A percentile compares a stretch with the other conserved stretches of the same genome.
phyloP scores from a whole-genome alignment of 2,113 vertebrate genomes.

The Spermophilus dauricus region DNA sequence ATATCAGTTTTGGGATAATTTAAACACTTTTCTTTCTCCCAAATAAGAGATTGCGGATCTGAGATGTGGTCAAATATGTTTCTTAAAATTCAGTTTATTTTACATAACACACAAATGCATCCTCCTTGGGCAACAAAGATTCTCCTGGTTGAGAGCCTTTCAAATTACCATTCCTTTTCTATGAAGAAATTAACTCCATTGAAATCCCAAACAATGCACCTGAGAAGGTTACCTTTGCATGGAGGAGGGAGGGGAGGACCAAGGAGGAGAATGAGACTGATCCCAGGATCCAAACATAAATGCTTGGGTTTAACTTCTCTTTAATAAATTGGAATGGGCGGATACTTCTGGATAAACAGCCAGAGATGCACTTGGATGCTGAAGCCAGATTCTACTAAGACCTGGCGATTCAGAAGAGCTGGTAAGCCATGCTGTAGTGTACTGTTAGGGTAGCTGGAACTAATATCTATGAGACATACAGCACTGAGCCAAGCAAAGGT shows the following conservation, averaged over 20 bases:
- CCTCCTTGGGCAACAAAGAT: neutral
- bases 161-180: neutral
- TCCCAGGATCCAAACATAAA: neutral
- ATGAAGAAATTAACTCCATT: conserved; percentile 28
- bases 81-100: neutral
- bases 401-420: neutral
- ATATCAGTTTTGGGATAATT: neutral
- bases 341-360: neutral
- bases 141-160: neutral
- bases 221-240: neutral
- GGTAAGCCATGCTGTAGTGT: neutral
- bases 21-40: neutral
- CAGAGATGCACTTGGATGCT: neutral
- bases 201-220: neutral
- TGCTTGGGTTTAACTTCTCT: neutral
- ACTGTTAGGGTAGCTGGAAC: no score
- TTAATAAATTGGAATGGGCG: neutral
- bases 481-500: no score
- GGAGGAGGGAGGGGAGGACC: neutral
- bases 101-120: neutral
- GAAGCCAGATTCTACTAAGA: neutral
- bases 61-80: neutral
- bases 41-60: neutral
- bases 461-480: no score
- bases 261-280: neutral